Conservation (phyloP, 2,113 vertebrate species). For the Haemorhous mexicanus region DNA sequence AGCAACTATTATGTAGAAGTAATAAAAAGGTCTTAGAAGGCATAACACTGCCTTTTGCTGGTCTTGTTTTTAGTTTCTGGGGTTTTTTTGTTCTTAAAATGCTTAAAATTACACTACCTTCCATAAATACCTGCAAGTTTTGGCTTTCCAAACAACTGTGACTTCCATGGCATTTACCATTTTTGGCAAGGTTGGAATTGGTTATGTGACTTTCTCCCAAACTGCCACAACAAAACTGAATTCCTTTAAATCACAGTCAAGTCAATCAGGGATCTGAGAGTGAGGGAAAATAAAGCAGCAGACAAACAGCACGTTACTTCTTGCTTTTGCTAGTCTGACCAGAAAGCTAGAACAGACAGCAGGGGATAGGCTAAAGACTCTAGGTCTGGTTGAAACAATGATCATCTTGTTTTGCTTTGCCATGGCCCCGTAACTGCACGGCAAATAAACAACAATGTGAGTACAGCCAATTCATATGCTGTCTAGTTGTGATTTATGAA, state of each 20-base stretch:
- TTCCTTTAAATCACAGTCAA: neutral
- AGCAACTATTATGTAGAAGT: neutral
- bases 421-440: neutral
- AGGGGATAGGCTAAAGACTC: neutral
- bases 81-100: neutral
- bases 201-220: neutral
- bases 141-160: neutral
- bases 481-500: slow-evolving; percentile 54
- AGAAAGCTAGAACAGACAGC: neutral
- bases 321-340: neutral
- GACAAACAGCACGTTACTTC: neutral
- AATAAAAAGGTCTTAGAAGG: slow-evolving; percentile 22
- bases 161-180: neutral
- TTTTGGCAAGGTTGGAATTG: neutral
- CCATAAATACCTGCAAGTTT: neutral
- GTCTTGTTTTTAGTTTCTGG: neutral
- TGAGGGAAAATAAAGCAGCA: neutral
- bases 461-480: slow-evolving; percentile 23
- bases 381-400: slow-evolving; percentile 4
- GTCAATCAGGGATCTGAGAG: neutral
- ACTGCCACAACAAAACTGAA: neutral
- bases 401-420: slow-evolving; percentile 35
- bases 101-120: neutral
- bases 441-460: slow-evolving; percentile 35
- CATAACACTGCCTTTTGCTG: neutral